These are phyloP conservation scores for Ips typographus DNA, from an alignment of 1,140 invertebrate species.

Conservation along the genomic window DNA sequence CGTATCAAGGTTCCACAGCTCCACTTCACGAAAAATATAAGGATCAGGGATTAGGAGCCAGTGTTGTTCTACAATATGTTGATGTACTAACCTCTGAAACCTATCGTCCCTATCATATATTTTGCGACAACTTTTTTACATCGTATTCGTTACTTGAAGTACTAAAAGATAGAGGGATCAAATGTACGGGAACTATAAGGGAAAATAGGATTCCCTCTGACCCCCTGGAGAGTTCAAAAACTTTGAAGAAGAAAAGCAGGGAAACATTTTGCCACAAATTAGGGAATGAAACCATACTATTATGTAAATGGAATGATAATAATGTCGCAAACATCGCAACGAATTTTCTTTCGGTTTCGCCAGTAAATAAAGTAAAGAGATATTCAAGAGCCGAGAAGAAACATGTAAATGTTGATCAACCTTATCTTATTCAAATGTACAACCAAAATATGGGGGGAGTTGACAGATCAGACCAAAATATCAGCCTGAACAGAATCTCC, in stretches of 20 bases:
- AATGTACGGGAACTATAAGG: slow-evolving; percentile 33
- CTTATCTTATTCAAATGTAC: slow-evolving; percentile 38
- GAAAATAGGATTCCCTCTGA: slow-evolving; percentile 27
- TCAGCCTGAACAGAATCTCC: slow-evolving; percentile 40
- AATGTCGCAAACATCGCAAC: slow-evolving; percentile 36
- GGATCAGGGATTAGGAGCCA: slow-evolving; percentile 6
- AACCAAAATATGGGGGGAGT: slow-evolving; percentile 46
- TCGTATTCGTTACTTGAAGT: slow-evolving; percentile 30
- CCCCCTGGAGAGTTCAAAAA: neutral
- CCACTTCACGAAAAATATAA: slow-evolving; percentile 24
- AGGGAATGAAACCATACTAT: slow-evolving; percentile 9
- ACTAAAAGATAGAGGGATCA: slow-evolving; percentile 25
- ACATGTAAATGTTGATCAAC: slow-evolving; percentile 40
- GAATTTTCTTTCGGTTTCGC: slow-evolving; percentile 33
- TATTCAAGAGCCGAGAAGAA: slow-evolving; percentile 39
- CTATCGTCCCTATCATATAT: slow-evolving; percentile 23
- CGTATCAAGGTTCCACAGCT: slow-evolving; percentile 36
- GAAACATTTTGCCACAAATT: slow-evolving; percentile 23
- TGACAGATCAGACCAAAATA: slow-evolving; percentile 45
- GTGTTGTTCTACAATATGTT: slow-evolving; percentile 14
- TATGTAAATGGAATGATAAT: slow-evolving; percentile 40
- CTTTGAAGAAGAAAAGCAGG: slow-evolving; percentile 28
- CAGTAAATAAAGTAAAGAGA: slow-evolving; percentile 33
- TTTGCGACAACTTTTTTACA: slow-evolving; percentile 38
- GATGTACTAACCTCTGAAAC: neutral